Conservation (phyloP, 2,888 invertebrate genomes). For the Steinernema hermaphroditum region DNA sequence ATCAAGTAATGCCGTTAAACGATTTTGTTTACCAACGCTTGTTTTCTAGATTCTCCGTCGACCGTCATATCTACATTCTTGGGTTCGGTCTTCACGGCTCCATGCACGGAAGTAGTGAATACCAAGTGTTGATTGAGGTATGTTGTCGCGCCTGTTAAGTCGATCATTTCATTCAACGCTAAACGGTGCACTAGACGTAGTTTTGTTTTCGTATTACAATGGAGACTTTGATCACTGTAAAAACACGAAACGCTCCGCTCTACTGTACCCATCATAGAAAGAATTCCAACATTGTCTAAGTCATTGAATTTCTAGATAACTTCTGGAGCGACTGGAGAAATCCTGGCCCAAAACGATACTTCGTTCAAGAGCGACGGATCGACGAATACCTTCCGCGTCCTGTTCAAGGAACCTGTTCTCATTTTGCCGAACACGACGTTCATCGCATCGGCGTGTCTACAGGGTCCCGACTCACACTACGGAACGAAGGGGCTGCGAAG, state of each 20-base stretch:
- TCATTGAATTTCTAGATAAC: conserved; percentile 74
- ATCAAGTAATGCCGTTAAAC: conserved; percentile 73
- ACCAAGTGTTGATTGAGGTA: conserved; percentile 76
- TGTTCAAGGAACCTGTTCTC: conserved; percentile 83
- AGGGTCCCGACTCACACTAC: conserved; percentile 86
- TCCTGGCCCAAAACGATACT: conserved; percentile 77
- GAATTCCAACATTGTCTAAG: no score
- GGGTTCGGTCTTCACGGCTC: conserved; percentile 84
- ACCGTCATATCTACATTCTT: conserved; percentile 79
- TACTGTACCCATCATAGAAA: no score
- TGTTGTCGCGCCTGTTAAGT: no score
- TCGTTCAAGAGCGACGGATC: conserved; percentile 80
- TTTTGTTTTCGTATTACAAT: background rate
- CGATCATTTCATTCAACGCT: no score
- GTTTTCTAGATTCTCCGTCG: conserved; percentile 76
- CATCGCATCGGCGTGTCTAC: conserved; percentile 76
- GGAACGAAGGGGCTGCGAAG: conserved; percentile 80
- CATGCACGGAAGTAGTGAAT: conserved; percentile 78
- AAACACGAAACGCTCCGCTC: no score
- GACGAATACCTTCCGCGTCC: conserved; percentile 73
- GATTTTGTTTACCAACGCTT: background rate
- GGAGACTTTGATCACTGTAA: no score
- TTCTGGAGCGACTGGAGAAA: conserved; percentile 77
- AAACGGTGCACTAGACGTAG: conserved; percentile 23
- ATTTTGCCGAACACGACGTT: conserved; percentile 79